A percentile compares a stretch with the other conserved stretches of the same genome.
Conservation (phyloP, 2,113 vertebrate species). For the Sisor rabdophorus region DNA sequence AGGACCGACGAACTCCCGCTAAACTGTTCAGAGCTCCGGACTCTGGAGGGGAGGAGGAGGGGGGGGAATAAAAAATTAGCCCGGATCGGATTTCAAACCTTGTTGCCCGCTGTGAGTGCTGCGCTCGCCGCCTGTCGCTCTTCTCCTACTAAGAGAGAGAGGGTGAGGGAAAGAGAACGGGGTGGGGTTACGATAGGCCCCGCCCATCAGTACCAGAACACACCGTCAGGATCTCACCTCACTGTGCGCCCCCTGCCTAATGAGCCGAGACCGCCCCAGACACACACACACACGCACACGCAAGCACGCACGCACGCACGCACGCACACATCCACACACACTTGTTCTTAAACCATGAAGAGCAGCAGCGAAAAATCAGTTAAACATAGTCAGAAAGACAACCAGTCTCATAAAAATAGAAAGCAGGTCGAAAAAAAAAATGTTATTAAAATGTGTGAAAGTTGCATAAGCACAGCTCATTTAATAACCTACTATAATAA, state of each 20-base stretch:
- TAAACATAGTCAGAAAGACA: neutral
- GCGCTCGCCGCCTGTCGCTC: constrained; percentile 42
- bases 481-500: neutral
- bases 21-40: constrained; percentile 43
- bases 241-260: constrained; percentile 29
- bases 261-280: constrained; percentile 23
- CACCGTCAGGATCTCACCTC: constrained; percentile 36
- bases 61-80: constrained; percentile 35
- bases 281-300: constrained; percentile 37
- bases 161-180: neutral
- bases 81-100: constrained; percentile 51
- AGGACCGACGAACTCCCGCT: constrained; percentile 47
- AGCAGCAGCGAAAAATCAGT: neutral
- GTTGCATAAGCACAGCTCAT: neutral
- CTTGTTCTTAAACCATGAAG: neutral
- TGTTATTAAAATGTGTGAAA: neutral
- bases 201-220: constrained; percentile 48
- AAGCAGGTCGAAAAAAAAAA: constrained; percentile 3
- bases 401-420: neutral
- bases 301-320: neutral
- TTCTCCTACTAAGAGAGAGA: constrained; percentile 52
- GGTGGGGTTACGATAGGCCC: constrained; percentile 48
- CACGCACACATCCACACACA: neutral
- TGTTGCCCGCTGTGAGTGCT: constrained; percentile 44
- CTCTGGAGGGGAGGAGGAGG: constrained; percentile 22